These are phyloP conservation scores for Eilema sororculum DNA, from an alignment of 2,888 invertebrate genomes.

Conservation along the genomic window DNA sequence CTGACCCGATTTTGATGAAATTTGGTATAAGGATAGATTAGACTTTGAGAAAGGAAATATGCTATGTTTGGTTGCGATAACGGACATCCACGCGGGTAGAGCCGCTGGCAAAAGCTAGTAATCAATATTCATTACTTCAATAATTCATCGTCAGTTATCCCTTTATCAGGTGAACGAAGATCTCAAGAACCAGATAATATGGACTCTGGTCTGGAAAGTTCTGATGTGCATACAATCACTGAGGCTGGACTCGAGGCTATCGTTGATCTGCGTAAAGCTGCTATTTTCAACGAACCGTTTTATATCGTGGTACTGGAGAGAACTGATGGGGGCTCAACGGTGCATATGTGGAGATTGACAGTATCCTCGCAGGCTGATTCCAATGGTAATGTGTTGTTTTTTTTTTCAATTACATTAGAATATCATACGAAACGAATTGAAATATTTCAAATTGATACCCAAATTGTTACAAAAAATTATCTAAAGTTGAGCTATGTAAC, in stretches of 20 bases:
- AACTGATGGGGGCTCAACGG: conserved; percentile 92
- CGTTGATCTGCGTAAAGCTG: conserved; percentile 94
- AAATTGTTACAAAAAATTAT: too few species aligned
- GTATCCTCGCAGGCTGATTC: conserved; percentile 92
- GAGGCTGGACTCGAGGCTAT: conserved; percentile 93
- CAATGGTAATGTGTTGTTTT: conserved; percentile 57
- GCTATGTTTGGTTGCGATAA: too few species aligned
- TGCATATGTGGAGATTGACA: conserved; percentile 98
- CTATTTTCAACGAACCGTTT: conserved; percentile 97
- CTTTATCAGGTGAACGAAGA: conserved; percentile 71
- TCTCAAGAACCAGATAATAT: conserved; percentile 65
- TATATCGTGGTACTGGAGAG: conserved; percentile 97
- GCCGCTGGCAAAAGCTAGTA: too few species aligned
- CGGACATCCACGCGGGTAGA: too few species aligned
- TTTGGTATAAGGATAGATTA: too few species aligned
- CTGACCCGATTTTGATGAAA: too few species aligned
- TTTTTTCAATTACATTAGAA: background rate
- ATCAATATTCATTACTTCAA: too few species aligned
- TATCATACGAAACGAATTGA: background rate
- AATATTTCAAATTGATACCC: background rate
- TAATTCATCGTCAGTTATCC: background rate
- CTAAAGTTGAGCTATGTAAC: too few species aligned
- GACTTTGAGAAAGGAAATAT: too few species aligned
- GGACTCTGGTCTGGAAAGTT: conserved; percentile 71
- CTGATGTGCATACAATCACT: conserved; percentile 79